Evolutionary conservation across 2,113 vertebrate genomes (phyloP).

Genomic region (Mystacornis crossleyi): DNA sequence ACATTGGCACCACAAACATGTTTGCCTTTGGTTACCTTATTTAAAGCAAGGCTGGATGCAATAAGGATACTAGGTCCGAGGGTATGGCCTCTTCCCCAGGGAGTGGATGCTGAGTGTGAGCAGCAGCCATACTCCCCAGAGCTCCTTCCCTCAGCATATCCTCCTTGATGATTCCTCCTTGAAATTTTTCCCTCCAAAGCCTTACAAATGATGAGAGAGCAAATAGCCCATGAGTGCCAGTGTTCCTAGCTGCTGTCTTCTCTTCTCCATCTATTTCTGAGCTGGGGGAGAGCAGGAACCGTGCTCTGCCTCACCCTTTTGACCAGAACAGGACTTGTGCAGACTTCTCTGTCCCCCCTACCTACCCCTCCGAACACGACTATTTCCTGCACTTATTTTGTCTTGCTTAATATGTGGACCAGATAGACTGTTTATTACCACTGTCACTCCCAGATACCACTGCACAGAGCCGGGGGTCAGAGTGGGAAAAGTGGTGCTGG

Average conservation of each 20-base stretch:
- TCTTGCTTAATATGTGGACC: neutral
- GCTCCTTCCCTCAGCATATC: neutral
- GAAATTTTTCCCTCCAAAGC: neutral
- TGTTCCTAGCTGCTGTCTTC: neutral
- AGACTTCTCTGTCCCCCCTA: neutral
- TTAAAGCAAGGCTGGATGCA: neutral
- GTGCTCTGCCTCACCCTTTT: neutral
- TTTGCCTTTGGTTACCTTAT: neutral
- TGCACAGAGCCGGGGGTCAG: neutral
- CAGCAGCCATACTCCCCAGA: fast-evolving
- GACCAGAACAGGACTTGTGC: neutral
- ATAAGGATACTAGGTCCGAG: neutral
- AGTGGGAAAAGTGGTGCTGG: neutral
- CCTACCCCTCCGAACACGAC: neutral
- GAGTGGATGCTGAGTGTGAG: neutral
- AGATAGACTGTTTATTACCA: neutral
- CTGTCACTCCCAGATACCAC: neutral
- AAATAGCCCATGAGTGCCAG: neutral
- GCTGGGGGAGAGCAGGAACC: neutral
- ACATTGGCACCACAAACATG: fast-evolving
- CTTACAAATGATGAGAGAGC: neutral
- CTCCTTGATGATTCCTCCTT: neutral
- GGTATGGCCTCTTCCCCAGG: neutral
- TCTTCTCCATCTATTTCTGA: neutral
- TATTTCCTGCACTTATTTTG: neutral